Evolutionary conservation across 2,888 invertebrate species (phyloP).

Genomic region (Meteorus cinctellus): DNA sequence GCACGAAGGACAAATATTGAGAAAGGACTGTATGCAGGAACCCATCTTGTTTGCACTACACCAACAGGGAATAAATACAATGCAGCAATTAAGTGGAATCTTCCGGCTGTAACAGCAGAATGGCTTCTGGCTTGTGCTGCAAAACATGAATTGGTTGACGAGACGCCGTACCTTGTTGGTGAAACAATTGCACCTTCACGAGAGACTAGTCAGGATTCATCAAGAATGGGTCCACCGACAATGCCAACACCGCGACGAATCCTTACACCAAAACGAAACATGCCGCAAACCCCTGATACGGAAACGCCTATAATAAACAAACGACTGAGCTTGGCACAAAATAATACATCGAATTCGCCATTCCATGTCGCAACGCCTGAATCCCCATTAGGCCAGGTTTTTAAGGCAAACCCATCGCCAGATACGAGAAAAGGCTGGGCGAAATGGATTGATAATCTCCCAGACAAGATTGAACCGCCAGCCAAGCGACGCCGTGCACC

Average conservation of each 20-base stretch:
- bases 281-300: conserved; percentile 46
- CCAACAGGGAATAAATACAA: conserved; percentile 86
- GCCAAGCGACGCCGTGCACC: conserved; percentile 61
- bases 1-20: conserved; percentile 75
- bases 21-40: conserved; percentile 79
- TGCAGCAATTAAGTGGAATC: conserved; percentile 89
- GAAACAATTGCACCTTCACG: conserved; percentile 69
- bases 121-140: conserved; percentile 86
- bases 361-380: conserved; percentile 76
- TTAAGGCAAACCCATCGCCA: conserved; percentile 74
- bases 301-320: conserved; percentile 65
- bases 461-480: conserved; percentile 71
- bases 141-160: conserved; percentile 76
- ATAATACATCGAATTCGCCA: conserved; percentile 70
- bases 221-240: conserved; percentile 49
- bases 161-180: conserved; percentile 77
- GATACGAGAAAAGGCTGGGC: conserved; percentile 74
- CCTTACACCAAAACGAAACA: conserved; percentile 58
- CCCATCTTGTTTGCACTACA: conserved; percentile 86
- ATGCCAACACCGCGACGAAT: conserved; percentile 49
- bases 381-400: conserved; percentile 75
- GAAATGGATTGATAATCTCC: conserved; percentile 74
- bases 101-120: conserved; percentile 84
- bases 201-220: conserved; percentile 14
- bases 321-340: conserved; percentile 59